A percentile compares a stretch with the other conserved stretches of the same genome.
These are phyloP conservation scores for Crioceris asparagi DNA, from an alignment of 2,888 invertebrate species.

Conservation along the genomic window DNA sequence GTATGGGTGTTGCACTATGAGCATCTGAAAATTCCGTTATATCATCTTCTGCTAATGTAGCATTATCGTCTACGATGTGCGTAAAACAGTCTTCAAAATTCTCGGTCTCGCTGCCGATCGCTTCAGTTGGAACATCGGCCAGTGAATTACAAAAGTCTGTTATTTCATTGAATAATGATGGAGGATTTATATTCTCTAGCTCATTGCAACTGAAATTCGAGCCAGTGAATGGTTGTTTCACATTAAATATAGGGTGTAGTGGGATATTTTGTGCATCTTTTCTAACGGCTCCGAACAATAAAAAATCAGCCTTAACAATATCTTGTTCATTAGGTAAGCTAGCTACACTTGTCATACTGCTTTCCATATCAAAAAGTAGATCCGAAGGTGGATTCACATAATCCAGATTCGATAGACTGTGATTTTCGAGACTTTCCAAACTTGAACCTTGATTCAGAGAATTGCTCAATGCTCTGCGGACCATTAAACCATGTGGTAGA, in stretches of 20 bases:
- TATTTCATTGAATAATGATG: slow-evolving; percentile 59
- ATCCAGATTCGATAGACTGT: slow-evolving; percentile 58
- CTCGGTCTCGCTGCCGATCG: slow-evolving; percentile 47
- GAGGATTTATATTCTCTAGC: slow-evolving; percentile 59
- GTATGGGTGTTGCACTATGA: slow-evolving; percentile 50
- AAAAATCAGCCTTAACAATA: slow-evolving; percentile 30
- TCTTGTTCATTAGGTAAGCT: slow-evolving; percentile 64
- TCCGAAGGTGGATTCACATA: slow-evolving; percentile 75
- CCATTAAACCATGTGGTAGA: slow-evolving; percentile 58
- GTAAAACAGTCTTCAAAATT: slow-evolving; percentile 38
- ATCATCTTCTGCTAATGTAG: slow-evolving; percentile 27
- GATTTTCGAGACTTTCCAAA: slow-evolving; percentile 53
- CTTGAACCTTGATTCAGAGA: slow-evolving; percentile 36
- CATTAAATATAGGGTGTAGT: slow-evolving; percentile 24
- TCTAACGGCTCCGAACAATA: slow-evolving; percentile 34
- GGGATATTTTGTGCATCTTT: slow-evolving; percentile 12
- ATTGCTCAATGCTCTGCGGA: slow-evolving; percentile 58
- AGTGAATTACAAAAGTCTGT: slow-evolving; percentile 44
- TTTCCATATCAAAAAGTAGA: slow-evolving; percentile 62
- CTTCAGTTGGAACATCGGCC: slow-evolving; percentile 43
- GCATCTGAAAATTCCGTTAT: slow-evolving; percentile 39
- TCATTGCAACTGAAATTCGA: slow-evolving; percentile 39
- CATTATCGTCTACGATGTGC: slow-evolving; percentile 34
- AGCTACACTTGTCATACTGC: slow-evolving; percentile 74
- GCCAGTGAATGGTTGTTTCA: slow-evolving; percentile 40